These are phyloP conservation scores for Hydropsyche betteni DNA, from an alignment of 2,888 invertebrate genomes.

Conservation along the genomic window DNA sequence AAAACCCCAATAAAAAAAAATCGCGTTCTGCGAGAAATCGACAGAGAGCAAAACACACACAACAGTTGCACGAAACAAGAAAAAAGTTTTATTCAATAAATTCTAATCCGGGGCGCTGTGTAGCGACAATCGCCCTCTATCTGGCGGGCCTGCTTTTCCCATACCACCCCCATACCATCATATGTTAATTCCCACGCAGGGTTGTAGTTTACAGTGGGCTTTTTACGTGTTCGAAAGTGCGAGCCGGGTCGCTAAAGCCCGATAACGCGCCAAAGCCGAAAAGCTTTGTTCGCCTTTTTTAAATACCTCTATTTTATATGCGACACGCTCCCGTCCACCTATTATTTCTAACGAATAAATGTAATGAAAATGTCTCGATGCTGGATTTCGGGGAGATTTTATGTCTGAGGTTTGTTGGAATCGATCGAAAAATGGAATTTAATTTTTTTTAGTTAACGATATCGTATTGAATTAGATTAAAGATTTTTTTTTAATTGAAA, in stretches of 20 bases:
- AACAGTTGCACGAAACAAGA: slow-evolving; percentile 19
- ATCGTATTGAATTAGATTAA: no score
- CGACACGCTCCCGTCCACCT: no score
- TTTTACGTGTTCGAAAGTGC: slow-evolving; percentile 33
- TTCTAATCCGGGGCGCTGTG: slow-evolving; percentile 27
- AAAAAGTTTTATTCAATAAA: slow-evolving; percentile 38
- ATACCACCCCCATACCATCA: slow-evolving; percentile 27
- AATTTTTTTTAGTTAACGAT: no score
- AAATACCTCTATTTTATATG: background rate
- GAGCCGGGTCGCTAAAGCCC: slow-evolving; percentile 30
- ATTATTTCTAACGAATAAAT: no score
- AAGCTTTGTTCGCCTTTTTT: slow-evolving; percentile 19
- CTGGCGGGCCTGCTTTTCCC: slow-evolving; percentile 21
- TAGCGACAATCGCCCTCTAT: slow-evolving; percentile 34
- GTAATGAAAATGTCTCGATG: no score
- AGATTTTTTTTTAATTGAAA: no score
- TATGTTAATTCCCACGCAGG: slow-evolving; percentile 47
- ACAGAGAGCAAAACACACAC: background rate
- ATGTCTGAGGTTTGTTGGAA: no score
- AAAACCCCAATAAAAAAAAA: background rate
- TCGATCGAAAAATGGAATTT: no score
- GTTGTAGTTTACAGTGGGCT: slow-evolving; percentile 32
- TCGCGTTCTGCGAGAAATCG: slow-evolving; percentile 1
- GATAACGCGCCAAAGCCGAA: slow-evolving; percentile 31
- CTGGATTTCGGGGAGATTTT: no score